phyloP scores from a whole-genome alignment of 2,797 vertebrate genomes.

The Spheniscus humboldti region DNA sequence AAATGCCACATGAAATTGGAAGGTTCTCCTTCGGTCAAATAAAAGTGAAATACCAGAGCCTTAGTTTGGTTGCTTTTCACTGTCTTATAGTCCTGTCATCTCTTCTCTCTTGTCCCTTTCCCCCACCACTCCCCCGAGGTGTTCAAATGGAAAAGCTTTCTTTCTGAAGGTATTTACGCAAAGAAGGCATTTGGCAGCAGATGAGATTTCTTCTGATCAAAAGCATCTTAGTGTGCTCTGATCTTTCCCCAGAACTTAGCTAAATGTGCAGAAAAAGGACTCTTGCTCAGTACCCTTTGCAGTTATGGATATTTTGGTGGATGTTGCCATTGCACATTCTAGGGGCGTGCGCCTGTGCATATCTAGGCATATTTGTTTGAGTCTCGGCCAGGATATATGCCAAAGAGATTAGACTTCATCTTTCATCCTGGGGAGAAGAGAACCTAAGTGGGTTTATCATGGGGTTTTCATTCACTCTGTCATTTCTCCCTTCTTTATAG shows the following conservation, averaged over 20 bases:
- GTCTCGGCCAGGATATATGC: background rate
- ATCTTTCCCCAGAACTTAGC: background rate
- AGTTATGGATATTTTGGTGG: background rate
- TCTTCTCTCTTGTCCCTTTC: background rate
- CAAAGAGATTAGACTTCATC: slow-evolving; percentile 41
- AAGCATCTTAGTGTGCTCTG: background rate
- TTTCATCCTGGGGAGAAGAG: background rate
- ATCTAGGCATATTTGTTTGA: background rate
- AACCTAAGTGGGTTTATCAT: slow-evolving; percentile 58
- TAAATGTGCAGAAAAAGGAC: background rate
- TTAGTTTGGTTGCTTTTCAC: background rate
- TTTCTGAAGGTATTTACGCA: background rate
- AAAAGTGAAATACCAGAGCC: background rate
- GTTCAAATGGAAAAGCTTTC: background rate
- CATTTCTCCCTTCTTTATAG: slow-evolving; percentile 44
- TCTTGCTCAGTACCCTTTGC: background rate
- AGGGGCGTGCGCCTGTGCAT: rapidly evolving
- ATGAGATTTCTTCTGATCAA: background rate
- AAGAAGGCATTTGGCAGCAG: background rate
- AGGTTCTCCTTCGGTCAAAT: background rate
- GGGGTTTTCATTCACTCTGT: slow-evolving; percentile 54
- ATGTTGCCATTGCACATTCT: background rate
- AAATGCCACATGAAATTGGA: background rate
- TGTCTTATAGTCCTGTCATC: background rate
- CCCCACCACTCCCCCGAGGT: background rate